Base-by-base conservation (phyloP, 1,140 invertebrate species). In the Camponotus floridanus region DNA sequence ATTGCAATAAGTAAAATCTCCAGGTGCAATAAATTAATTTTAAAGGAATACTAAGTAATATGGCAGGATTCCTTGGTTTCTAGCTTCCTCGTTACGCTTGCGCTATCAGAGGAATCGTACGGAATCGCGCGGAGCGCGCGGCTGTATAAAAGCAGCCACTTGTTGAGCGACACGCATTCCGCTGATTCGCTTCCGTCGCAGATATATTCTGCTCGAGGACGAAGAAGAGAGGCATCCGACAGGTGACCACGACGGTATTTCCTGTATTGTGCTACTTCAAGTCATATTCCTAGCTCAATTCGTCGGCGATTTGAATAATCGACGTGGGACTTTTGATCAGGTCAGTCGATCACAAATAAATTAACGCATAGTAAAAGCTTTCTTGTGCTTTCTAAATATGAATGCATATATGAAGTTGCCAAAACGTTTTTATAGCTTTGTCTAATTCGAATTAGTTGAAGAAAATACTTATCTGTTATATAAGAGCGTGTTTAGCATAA, bases 141-240 rank as follows among this genome's bases (percentile, higher is more conserved):
- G 76, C 91, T 93, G 90, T 95, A 95, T 95, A 95, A 95, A 95
- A 93, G 93, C 91, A 91, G 92, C 93, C 93, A 95, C 94, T 95
- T 95, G 94, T 95, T 95, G 94, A 95, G 91, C 94, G 86, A 90
- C 92, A 90, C 88, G 90, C 94, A 95, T 95, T 94, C 93, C 92
- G 86, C 79, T 76, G 88, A 88, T 89, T 87, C 74, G 64, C 90
- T 83, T 88, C 85, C 90, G 88, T 55, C 87, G 85, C 88, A 85
- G 67, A 78, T 87, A 90, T 88, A 86, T 91, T 76, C 74, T 67
- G 33, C 45, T 83, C 39, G 79, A 61, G 21, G 55, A 83, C 79
- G 79, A 73, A 73, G 71, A 81, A 59, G n/a, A 26, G 55, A 83
- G 26, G 42, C 18, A 51, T 67, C 26, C 11, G 36, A 51, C 21